These are phyloP conservation scores for Vombatus ursinus DNA, from an alignment of 2,113 vertebrate genomes.

Conservation along the genomic window DNA sequence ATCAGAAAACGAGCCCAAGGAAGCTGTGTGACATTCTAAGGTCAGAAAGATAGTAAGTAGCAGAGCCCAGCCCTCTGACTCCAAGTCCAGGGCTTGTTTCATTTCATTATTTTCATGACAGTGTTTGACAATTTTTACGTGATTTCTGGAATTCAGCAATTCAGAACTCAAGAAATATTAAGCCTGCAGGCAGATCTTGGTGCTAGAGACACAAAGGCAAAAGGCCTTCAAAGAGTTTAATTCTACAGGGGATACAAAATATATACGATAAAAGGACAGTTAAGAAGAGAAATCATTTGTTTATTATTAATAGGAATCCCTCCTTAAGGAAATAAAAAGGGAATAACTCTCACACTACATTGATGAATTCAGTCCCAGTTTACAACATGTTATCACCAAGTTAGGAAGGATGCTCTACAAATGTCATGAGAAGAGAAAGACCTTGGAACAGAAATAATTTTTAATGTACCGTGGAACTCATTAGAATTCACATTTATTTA, in stretches of 20 bases:
- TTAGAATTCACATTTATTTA: conserved; percentile 1
- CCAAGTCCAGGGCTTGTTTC: neutral
- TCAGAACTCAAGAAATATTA: neutral
- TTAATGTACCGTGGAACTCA: conserved; percentile 23
- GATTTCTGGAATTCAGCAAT: neutral
- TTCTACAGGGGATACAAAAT: neutral
- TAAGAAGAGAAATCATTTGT: neutral
- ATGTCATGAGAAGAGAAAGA: conserved; percentile 74
- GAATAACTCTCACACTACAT: neutral
- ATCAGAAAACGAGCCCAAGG: neutral
- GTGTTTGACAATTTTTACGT: neutral
- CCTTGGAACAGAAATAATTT: neutral
- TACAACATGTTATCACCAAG: conserved; percentile 4
- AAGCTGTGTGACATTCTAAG: neutral
- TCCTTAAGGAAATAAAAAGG: neutral
- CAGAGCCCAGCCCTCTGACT: neutral
- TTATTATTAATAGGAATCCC: neutral
- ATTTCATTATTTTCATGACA: neutral
- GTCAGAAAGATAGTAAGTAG: neutral
- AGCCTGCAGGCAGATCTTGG: neutral
- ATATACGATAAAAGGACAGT: neutral
- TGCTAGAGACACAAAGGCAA: neutral
- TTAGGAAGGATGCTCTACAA: neutral
- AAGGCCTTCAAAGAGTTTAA: neutral
- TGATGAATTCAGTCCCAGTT: neutral